Conservation (phyloP, 23 tunicate species). For the Clavelina lepadiformis region DNA sequence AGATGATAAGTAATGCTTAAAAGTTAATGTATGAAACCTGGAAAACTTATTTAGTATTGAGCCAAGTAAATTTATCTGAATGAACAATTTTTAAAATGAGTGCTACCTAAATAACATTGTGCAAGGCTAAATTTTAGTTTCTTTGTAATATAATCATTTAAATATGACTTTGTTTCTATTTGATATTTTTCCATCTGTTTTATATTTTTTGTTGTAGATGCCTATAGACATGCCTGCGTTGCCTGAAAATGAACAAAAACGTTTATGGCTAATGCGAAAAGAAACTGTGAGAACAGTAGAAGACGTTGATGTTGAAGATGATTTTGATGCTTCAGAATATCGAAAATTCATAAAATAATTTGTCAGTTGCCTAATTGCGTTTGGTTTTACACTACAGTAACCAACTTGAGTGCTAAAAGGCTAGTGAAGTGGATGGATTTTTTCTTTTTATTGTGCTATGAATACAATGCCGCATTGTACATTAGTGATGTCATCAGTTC, state of each 20-base stretch:
- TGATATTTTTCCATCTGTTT: background rate
- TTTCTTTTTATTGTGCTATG: background rate
- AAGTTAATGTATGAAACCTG: background rate
- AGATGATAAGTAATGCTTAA: no score
- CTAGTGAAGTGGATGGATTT: background rate
- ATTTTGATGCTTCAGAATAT: constrained; percentile 51
- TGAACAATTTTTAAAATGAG: background rate
- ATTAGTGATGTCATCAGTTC: no score
- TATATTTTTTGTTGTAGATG: constrained; percentile 14
- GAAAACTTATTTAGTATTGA: background rate
- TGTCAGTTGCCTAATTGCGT: background rate
- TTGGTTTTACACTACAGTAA: background rate
- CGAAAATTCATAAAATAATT: constrained; percentile 36
- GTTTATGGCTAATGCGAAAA: constrained; percentile 67
- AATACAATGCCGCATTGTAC: background rate
- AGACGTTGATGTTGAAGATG: constrained; percentile 18
- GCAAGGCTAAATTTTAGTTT: no score
- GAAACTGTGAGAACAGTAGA: constrained; percentile 6
- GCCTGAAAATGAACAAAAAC: constrained; percentile 41
- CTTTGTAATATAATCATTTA: constrained; percentile 1
- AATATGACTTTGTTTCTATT: background rate
- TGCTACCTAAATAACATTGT: no score
- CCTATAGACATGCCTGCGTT: constrained; percentile 54
- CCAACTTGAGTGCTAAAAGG: background rate
- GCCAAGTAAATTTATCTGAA: background rate